Evolutionary conservation across 2,797 vertebrate species (phyloP), one percentile per base, ranked within the genome.

Genomic region (Macropus fuliginosus): DNA sequence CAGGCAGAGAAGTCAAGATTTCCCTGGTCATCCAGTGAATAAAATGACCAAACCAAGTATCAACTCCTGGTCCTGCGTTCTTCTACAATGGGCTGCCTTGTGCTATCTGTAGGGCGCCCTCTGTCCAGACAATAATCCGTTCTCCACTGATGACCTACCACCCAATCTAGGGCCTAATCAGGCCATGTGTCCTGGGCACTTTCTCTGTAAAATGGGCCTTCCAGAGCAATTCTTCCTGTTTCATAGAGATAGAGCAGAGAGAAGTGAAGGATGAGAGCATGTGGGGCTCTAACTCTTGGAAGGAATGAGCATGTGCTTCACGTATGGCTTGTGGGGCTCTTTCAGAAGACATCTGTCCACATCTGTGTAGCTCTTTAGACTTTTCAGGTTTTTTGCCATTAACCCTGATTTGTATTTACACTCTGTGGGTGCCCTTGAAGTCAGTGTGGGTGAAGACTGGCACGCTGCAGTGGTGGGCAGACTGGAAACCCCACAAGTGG

Each of bases 361-460:
- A 40, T n/a, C 62, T 1, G 8, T 1, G 24, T 50, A 52, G 24
- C 74, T 87, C n/a, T 8, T 24, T 18, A 24, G 16, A 18, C 28
- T n/a, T 81, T 81, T 40, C 40, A 27, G 0, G 6, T 81, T 81
- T 87, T 81, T 46, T 5, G 54, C 54, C 52, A 91, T 62, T 96
- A 91, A 97, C 62, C 3, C 21, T 3, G 3, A 12, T 87, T 57
- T 94, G 16, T 97, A 91, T 95, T 95, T 34, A 40, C 11, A 40
- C 40, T 52, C 93, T 1, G 0, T 0, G 90, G 57, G 0, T 55
- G 24, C 21, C 14, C 14, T 96, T 94, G 5, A 97, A 99, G 99
- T 99, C 99, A 0, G 99, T 99, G 97, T 99, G 99, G 99, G 99
- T 99, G 97, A 99, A 99, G 98, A 99, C 99, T 0, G 99, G 99